Conservation (phyloP, 37 sponge, comb jelly and placozoan genomes). For the Dysidea cf. avara region DNA sequence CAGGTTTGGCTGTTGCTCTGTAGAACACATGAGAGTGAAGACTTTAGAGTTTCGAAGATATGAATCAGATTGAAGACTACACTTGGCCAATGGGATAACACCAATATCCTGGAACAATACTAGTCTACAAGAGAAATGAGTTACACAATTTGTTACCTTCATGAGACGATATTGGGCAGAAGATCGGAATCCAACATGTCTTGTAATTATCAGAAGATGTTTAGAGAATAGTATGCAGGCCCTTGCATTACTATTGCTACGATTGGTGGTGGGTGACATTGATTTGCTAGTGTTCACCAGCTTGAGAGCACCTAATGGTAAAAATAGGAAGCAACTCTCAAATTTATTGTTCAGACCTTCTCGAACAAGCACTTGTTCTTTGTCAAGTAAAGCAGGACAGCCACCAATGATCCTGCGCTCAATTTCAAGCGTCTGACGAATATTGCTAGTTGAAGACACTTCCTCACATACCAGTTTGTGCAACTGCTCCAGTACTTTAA, state of each 20-base stretch:
- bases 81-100: conserved; percentile 31
- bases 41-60: conserved; percentile 20
- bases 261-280: too few relatives aligned
- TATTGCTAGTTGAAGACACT: conserved; percentile 3
- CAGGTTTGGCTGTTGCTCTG: conserved; percentile 12
- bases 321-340: too few relatives aligned
- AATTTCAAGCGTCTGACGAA: conserved; percentile 46
- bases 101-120: too few relatives aligned
- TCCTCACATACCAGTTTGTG: conserved; percentile 30
- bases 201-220: conserved; percentile 49
- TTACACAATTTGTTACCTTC: too few relatives aligned
- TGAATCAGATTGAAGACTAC: conserved; percentile 25
- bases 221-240: conserved; percentile 69
- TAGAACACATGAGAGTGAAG: not conserved
- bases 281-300: too few relatives aligned
- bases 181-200: not conserved
- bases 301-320: too few relatives aligned
- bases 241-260: conserved; percentile 8
- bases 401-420: conserved; percentile 60
- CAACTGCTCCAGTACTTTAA: conserved; percentile 41
- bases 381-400: conserved; percentile 51
- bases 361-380: conserved; percentile 52
- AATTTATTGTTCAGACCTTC: conserved; percentile 40
- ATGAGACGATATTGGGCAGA: too few relatives aligned
- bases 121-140: too few relatives aligned